Base-by-base conservation (phyloP, 2,888 invertebrate genomes). In the Mellilla xanthometata region DNA sequence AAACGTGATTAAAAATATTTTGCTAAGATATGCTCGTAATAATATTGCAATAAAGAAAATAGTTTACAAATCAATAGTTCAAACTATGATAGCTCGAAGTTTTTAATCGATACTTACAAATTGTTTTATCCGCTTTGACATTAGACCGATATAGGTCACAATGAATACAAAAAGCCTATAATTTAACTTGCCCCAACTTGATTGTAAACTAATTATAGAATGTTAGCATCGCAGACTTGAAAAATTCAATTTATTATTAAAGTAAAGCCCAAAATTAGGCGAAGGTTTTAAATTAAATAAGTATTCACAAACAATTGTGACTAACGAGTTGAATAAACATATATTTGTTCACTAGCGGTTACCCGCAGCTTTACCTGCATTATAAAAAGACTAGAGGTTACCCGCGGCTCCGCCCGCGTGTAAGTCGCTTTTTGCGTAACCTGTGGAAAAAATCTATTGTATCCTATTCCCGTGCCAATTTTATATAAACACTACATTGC, bases 121-220 rank as follows among this genome's bases (percentile, higher is more conserved):
- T 27, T 7, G 15, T 27, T n/a, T 28, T 15, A 36, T 36, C 28
- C 15, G 12, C 11, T 22, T 24, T 36, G 28, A 28, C 28, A 28
- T 36, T 36, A 2, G n/a, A 5, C 11, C 15, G 3, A 8, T 7
- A 6, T 5, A 36, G 35, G 35, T 36, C 35, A 27, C n/a, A 3
- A 5, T 27, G 27, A 27, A 27, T 7, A 6, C 27, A 11, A 36
- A 22, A 24, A 30, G 7, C 12, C 40, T 19, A 7, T 36, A 28
- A 35, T 35, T 36, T 26, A 36, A 28, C n/a, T 19, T 19, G 27
- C 22, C 12, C 11, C 28, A 32, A 40, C 40, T 32, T 22, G 33
- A 41, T 7, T 8, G 13, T 28, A 41, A 28, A 11, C 33, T 41
- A 34, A 34, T 41, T 28, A 40, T 3, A 12, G 33, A n/a, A 23